Base-by-base conservation (phyloP, 2,888 invertebrate species). In the Agelastica alni region DNA sequence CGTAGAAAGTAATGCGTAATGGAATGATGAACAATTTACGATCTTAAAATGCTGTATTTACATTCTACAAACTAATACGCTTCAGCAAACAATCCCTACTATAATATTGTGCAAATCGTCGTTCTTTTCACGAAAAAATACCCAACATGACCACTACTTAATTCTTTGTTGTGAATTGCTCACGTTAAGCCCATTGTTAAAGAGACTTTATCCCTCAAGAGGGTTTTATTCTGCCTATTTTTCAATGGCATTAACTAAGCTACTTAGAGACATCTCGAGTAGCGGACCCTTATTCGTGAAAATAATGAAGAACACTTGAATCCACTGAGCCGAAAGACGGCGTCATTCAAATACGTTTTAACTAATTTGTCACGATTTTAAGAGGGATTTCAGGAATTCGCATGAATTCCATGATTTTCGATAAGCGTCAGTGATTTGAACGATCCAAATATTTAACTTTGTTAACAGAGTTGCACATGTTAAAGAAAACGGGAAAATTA, bases 131-230 rank as follows among this genome's bases (percentile, higher is more conserved):
- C 22, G 22, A 52, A 18, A 52, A 28, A 43, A 36, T 9, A 18
- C 31, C 18, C 36, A 20, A 46, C 20, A 53, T 47, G 41, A 46
- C 46, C 39, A 43, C 36, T 36, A 28, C 42, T 58, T 52, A 44
- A 47, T 53, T 53, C 49, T 53, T 51, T 60, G 57, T 60, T 58
- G 56, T 51, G 58, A 53, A 34, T 55, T 51, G 59, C 61, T 59
- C 61, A 52, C 42, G 56, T 60, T 54, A 56, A 54, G 59, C 22
- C 59, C 45, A 56, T 63, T 63, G 60, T 62, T 37, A 18, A 53
- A 53, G 51, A 42, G n/a, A 42, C 53, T 53, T 54, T 51, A 36
- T 28, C 4, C 13, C 32, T 48, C 41, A 13, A 48, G 48, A 39
- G 41, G 41, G 48, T 41, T 26, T 44, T 34, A 41, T 22, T 6